Evolutionary conservation across 2,888 invertebrate genomes (phyloP).

Genomic region (Nomada fucata): DNA sequence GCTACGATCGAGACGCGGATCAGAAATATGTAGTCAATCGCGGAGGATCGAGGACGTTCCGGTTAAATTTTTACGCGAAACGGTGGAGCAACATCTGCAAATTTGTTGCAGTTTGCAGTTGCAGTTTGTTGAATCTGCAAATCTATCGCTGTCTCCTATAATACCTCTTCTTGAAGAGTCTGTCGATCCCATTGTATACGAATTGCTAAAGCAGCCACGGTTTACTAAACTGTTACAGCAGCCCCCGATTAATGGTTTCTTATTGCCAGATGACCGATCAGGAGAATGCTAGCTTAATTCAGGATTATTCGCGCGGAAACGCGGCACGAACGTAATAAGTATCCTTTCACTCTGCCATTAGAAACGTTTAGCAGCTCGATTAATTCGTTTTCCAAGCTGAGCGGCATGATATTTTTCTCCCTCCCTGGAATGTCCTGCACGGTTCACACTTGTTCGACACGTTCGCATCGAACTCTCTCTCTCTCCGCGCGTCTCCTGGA

Average conservation of each 20-base stretch:
- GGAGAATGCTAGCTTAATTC: constrained; percentile 33
- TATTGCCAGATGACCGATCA: constrained; percentile 2
- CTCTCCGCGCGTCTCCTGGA: no score
- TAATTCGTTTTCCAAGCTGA: background rate
- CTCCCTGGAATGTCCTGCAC: background rate
- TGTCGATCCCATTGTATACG: background rate
- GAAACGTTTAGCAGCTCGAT: constrained; percentile 12
- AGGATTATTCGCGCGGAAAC: constrained; percentile 28
- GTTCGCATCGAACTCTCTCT: constrained; percentile 18
- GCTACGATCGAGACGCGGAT: constrained; percentile 67
- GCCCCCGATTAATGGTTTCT: background rate
- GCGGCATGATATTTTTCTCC: background rate
- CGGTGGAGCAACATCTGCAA: background rate
- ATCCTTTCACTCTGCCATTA: constrained; percentile 40
- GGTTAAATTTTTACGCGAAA: background rate
- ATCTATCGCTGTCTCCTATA: background rate
- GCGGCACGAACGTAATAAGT: constrained; percentile 6
- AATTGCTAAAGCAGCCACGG: background rate
- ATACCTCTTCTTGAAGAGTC: background rate
- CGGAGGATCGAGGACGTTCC: background rate
- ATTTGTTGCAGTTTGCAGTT: no score
- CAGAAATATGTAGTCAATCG: constrained; percentile 26
- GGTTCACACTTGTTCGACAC: constrained; percentile 7
- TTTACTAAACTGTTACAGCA: constrained; percentile 13
- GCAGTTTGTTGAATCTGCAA: background rate